phyloP scores from a whole-genome alignment of 2,797 vertebrate species.

The Rhinella marina region DNA sequence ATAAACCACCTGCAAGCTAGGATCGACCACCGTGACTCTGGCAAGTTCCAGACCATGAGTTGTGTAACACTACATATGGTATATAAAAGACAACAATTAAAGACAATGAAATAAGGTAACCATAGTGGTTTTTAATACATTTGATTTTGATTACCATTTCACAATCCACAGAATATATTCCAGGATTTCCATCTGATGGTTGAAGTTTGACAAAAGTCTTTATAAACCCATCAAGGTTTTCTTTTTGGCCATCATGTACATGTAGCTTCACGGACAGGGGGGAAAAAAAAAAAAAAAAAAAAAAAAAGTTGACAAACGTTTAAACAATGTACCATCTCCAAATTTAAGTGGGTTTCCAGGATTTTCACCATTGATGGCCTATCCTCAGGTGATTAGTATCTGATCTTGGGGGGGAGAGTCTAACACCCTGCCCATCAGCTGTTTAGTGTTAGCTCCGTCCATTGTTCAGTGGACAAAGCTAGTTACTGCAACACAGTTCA shows the following conservation, averaged over 20 bases:
- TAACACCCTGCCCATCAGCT: too few species aligned
- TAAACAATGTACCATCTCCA: neutral
- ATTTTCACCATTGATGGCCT: too few species aligned
- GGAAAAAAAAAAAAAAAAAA: neutral
- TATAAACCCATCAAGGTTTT: slow-evolving; percentile 79
- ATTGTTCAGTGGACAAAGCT: too few species aligned
- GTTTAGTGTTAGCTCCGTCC: too few species aligned
- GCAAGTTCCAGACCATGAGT: slow-evolving; percentile 79
- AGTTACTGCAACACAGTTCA: too few species aligned
- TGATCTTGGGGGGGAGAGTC: too few species aligned
- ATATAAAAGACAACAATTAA: neutral
- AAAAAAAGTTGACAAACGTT: too few species aligned
- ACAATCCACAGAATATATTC: slow-evolving; percentile 80
- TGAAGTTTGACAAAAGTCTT: slow-evolving; percentile 68
- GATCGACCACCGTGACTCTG: slow-evolving; percentile 80
- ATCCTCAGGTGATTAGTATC: too few species aligned
- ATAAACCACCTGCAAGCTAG: slow-evolving; percentile 78
- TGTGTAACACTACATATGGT: slow-evolving; percentile 78
- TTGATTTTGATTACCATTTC: slow-evolving; percentile 73
- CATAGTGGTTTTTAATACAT: fast-evolving
- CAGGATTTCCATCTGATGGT: slow-evolving; percentile 67
- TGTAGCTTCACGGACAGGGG: slow-evolving; percentile 79
- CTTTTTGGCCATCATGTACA: slow-evolving; percentile 77
- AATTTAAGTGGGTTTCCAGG: too few species aligned
- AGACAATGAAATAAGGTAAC: neutral